Percentiles rank a stretch among this genome's conserved stretches.
phyloP scores from a whole-genome alignment of 2,113 vertebrate genomes.

The Zapornia atra region DNA sequence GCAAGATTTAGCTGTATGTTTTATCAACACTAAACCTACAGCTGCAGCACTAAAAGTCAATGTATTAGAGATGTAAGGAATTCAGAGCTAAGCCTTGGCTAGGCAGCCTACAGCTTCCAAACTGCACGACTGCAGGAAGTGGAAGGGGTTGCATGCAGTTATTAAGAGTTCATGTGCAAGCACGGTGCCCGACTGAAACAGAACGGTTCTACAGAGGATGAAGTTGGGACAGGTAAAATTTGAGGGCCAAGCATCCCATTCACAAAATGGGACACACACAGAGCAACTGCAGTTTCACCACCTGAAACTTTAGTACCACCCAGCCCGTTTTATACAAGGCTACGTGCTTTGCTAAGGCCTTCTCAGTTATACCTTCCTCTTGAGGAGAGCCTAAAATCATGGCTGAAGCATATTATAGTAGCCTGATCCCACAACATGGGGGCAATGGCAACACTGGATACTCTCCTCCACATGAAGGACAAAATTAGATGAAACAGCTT shows the following conservation, averaged over 20 bases:
- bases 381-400: not conserved
- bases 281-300: not conserved
- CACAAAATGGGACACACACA: fast-evolving
- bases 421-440: not conserved
- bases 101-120: not conserved
- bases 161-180: not conserved
- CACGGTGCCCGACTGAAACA: not conserved
- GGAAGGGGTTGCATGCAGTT: not conserved
- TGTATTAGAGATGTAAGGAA: not conserved
- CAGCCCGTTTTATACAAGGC: not conserved
- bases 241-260: not conserved
- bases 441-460: not conserved
- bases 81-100: not conserved
- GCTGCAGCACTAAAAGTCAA: not conserved
- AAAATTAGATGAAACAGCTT: not conserved
- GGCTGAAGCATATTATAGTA: not conserved
- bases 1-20: not conserved
- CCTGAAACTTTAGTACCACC: not conserved
- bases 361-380: not conserved
- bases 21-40: not conserved
- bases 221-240: not conserved
- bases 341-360: not conserved
- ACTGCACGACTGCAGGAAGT: not conserved
- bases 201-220: not conserved
- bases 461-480: not conserved